Evolutionary conservation across 2,888 invertebrate species (phyloP).

Genomic region (Calameuta pallipes): DNA sequence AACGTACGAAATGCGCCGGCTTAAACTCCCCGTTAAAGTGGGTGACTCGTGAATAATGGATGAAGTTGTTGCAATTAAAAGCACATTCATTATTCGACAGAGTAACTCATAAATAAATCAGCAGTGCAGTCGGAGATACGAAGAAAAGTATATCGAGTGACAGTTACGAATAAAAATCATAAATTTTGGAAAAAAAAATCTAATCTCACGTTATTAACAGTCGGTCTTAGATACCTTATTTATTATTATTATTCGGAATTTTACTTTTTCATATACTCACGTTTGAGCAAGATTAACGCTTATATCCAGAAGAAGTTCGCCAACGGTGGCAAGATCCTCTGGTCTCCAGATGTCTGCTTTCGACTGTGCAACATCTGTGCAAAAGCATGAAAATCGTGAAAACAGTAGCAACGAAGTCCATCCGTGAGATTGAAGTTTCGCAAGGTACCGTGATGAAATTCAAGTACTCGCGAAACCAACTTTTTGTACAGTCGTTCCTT

Average conservation of each 20-base stretch:
- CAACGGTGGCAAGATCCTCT: constrained; percentile 87
- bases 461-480: background rate
- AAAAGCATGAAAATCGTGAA: constrained; percentile 11
- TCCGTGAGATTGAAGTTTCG: background rate
- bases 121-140: background rate
- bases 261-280: constrained; percentile 69
- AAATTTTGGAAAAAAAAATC: background rate
- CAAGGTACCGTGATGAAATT: background rate
- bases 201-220: no score
- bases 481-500: background rate
- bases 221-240: no score
- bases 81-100: background rate
- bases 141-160: background rate
- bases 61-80: background rate
- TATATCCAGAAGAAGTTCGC: constrained; percentile 86
- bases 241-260: background rate
- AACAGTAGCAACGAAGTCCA: background rate
- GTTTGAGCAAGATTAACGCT: constrained; percentile 85
- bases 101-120: background rate
- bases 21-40: background rate
- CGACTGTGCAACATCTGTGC: constrained; percentile 83
- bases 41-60: background rate
- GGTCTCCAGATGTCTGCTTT: constrained; percentile 83
- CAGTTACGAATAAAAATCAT: background rate
- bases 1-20: background rate